Evolutionary conservation across 2,888 invertebrate species (phyloP).

Genomic region (Nebria salina): DNA sequence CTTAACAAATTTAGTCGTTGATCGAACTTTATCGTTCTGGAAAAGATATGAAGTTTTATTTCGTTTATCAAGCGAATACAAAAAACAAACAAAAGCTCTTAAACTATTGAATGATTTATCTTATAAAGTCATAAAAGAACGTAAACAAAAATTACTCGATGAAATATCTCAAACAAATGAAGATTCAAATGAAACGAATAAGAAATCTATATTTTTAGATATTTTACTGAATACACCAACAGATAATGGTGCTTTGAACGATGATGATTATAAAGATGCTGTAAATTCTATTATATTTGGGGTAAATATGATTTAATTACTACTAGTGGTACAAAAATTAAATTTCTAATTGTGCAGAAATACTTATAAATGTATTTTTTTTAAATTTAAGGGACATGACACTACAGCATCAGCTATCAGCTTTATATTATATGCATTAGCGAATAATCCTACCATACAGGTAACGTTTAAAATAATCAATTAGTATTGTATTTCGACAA

Average conservation of each 20-base stretch:
- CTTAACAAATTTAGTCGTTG: neutral
- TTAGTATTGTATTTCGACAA: neutral
- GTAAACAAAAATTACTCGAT: conserved; percentile 11
- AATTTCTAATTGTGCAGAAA: neutral
- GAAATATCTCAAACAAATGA: neutral
- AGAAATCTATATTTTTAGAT: conserved; percentile 57
- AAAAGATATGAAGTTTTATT: conserved; percentile 24
- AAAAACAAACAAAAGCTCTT: conserved; percentile 10
- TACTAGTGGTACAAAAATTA: neutral
- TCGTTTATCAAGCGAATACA: conserved; percentile 7
- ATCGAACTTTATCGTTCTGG: conserved; percentile 13
- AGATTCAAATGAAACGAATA: conserved; percentile 50
- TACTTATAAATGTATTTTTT: neutral
- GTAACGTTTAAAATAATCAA: conserved; percentile 28
- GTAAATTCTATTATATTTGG: conserved; percentile 60
- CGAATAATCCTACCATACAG: conserved; percentile 57
- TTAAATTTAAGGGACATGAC: conserved; percentile 55
- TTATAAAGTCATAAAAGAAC: conserved; percentile 17
- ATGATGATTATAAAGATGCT: conserved; percentile 57
- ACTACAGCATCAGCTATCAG: conserved; percentile 59
- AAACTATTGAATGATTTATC: conserved; percentile 19
- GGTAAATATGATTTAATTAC: conserved; percentile 50
- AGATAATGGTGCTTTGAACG: conserved; percentile 52
- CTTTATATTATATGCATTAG: conserved; percentile 58
- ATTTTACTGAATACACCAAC: conserved; percentile 54